A percentile compares a stretch with the other conserved stretches of the same genome.
Conservation (phyloP, 2,888 invertebrate genomes). For the Dione vanillae region DNA sequence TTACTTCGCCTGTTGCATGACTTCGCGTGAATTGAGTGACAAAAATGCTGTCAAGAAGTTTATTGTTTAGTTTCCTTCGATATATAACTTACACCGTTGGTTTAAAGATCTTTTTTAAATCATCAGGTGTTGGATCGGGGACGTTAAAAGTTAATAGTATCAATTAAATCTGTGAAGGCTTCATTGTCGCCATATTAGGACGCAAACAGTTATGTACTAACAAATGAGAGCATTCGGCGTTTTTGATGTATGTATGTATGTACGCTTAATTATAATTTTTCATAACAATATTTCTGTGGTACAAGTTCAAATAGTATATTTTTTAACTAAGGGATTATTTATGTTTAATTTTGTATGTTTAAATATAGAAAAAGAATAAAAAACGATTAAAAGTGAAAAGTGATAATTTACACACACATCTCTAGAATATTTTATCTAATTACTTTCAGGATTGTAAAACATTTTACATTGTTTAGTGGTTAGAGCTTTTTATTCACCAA, state of each 20-base stretch:
- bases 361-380: too few relatives aligned
- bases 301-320: neutral
- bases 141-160: slow-evolving; percentile 68
- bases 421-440: too few relatives aligned
- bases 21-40: slow-evolving; percentile 77
- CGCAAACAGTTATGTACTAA: slow-evolving; percentile 52
- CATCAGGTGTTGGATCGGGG: slow-evolving; percentile 63
- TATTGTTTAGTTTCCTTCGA: slow-evolving; percentile 35
- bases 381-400: too few relatives aligned
- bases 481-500: too few relatives aligned
- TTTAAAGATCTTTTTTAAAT: slow-evolving; percentile 52
- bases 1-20: slow-evolving; percentile 67
- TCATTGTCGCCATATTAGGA: slow-evolving; percentile 62
- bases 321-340: too few relatives aligned
- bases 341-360: too few relatives aligned
- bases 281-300: slow-evolving; percentile 37
- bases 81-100: slow-evolving; percentile 46
- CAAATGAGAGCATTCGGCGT: slow-evolving; percentile 52
- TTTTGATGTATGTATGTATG: slow-evolving; percentile 43
- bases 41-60: slow-evolving; percentile 64
- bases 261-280: slow-evolving; percentile 43
- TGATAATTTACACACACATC: too few relatives aligned
- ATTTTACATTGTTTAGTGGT: too few relatives aligned
- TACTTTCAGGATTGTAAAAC: too few relatives aligned
- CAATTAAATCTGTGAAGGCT: slow-evolving; percentile 76